Base-by-base conservation (phyloP, 2,797 vertebrate species). In the Trematomus bernacchii region DNA sequence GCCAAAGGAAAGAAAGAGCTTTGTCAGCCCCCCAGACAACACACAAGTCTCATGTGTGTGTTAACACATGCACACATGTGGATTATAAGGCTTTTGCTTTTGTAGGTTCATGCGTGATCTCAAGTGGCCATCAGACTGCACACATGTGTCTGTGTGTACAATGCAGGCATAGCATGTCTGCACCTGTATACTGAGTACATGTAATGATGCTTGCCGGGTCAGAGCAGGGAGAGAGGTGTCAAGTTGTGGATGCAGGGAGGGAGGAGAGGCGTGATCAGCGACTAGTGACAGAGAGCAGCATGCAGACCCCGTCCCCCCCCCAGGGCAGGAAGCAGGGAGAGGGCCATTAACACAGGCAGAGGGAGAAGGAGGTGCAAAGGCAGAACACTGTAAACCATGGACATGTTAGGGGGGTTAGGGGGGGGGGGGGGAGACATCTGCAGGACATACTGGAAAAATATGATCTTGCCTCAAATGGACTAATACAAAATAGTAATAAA, bases 1-100 rank as follows among this genome's bases (percentile, higher is more conserved):
- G 92, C 89, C 92, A 93, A 91, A 90, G 85, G 90, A 91, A 90
- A 91, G 85, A 90, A 89, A 91, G 80, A 89, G 88, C 90, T 91
- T 90, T 93, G 90, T 93, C 91, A 89, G 87, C 79, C 83, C 73
- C 89, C 83, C 71, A 91, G 83, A 90, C 80, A 80, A 81, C 82
- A 86, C 78, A 82, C 33, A 79, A 80, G 83, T 80, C 19, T 61
- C 71, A 5, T 72, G 73, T 66, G 55, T 68, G 51, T 55, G 50
- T 76, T 82, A 79, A 73, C 73, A 84, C 75, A 74, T 66, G 61
- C 80, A 82, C 80, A 80, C 76, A 71, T 83, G 68, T 71, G 71
- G 76, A 83, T 76, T 86, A 83, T 64, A 71, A 67, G 48, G 51
- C 74, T 61, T 63, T 14, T 78, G 62, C 61, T 66, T 76, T 60